These are phyloP conservation scores for Lasiurus borealis DNA, from an alignment of 2,113 vertebrate genomes.

Conservation along the genomic window DNA sequence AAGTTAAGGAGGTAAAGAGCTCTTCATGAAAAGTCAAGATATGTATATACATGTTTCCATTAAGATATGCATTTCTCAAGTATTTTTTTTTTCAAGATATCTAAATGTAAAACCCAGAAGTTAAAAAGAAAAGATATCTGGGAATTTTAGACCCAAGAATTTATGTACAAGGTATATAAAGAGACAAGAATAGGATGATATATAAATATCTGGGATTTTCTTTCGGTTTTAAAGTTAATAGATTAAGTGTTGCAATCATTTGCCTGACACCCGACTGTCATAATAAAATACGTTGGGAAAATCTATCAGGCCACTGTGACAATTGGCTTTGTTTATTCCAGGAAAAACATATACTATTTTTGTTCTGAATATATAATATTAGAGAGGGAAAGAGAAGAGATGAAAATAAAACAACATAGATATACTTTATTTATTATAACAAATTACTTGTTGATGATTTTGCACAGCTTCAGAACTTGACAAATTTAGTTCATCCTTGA, in stretches of 20 bases:
- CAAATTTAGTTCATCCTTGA: neutral
- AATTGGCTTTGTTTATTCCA: neutral
- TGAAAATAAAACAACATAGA: neutral
- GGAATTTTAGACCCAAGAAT: neutral
- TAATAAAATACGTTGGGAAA: neutral
- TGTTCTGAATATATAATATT: neutral
- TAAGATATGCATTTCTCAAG: slow-evolving; percentile 63
- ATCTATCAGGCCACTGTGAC: neutral
- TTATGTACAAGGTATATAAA: neutral
- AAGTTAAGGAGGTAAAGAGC: slow-evolving; percentile 69
- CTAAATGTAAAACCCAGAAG: slow-evolving; percentile 42
- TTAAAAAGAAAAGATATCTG: neutral
- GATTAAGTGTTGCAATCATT: neutral
- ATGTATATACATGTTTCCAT: slow-evolving; percentile 42
- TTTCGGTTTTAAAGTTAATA: neutral
- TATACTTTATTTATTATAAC: neutral
- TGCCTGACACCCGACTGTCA: neutral
- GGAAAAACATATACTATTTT: neutral
- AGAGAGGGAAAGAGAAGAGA: neutral
- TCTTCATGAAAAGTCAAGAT: slow-evolving; percentile 77
- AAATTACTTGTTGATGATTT: neutral
- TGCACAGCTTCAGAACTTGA: neutral
- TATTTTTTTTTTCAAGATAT: slow-evolving; percentile 38
- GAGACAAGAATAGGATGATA: neutral
- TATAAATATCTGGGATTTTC: neutral